Evolutionary conservation across 1,140 invertebrate genomes (phyloP).

Genomic region (Geopemphigus sp.): DNA sequence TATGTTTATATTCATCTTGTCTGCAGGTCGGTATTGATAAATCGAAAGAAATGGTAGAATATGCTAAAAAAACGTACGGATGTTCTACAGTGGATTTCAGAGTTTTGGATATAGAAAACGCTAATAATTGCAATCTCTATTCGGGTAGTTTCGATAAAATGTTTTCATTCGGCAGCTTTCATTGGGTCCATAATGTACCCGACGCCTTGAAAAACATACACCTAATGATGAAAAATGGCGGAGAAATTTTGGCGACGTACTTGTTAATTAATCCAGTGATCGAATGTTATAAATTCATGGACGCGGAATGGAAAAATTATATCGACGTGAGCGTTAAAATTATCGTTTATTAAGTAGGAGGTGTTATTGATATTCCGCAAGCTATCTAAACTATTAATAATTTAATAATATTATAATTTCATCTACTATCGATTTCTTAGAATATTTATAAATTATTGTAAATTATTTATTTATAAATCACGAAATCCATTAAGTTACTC

Average conservation of each 20-base stretch:
- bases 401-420: too few species aligned
- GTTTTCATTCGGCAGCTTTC: slow-evolving; percentile 36
- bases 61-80: slow-evolving; percentile 11
- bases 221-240: slow-evolving; percentile 24
- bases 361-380: too few species aligned
- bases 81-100: slow-evolving; percentile 3
- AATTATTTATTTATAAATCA: too few species aligned
- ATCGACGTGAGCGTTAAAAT: slow-evolving; percentile 8
- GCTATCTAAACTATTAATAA: too few species aligned
- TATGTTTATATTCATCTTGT: not conserved
- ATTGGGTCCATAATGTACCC: slow-evolving; percentile 23
- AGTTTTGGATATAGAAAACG: slow-evolving; percentile 37
- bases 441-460: too few species aligned
- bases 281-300: slow-evolving; percentile 28
- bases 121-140: not conserved
- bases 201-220: slow-evolving; percentile 9
- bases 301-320: slow-evolving; percentile 37
- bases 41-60: slow-evolving; percentile 31
- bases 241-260: slow-evolving; percentile 16
- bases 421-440: too few species aligned
- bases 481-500: too few species aligned
- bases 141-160: slow-evolving; percentile 3
- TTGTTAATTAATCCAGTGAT: slow-evolving; percentile 26
- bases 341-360: not conserved
- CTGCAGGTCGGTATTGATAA: slow-evolving; percentile 35